Conservation (phyloP, 2,113 vertebrate genomes). For the Beaufortia kweichowensis region DNA sequence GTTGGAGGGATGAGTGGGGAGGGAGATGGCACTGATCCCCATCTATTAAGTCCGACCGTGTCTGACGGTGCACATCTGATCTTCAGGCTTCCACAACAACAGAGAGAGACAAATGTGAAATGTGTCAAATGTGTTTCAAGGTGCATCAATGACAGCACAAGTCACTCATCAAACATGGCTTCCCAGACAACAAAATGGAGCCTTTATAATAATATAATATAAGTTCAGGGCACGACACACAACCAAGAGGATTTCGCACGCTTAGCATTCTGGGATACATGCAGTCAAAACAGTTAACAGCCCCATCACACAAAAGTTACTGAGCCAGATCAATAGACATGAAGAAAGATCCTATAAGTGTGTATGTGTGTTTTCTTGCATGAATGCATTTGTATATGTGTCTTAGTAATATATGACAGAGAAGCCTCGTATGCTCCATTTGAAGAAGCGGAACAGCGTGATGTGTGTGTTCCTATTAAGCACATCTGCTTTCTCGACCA, state of each 20-base stretch:
- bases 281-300: background rate
- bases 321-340: conserved; percentile 27
- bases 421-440: conserved; percentile 43
- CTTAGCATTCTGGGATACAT: conserved; percentile 47
- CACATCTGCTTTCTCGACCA: conserved; percentile 59
- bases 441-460: conserved; percentile 51
- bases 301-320: conserved; percentile 22
- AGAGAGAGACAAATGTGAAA: conserved; percentile 1
- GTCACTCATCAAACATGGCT: background rate
- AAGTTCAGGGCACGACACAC: conserved; percentile 33
- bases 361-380: conserved; percentile 39
- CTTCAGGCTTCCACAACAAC: background rate
- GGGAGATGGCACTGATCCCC: conserved; percentile 57
- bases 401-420: conserved; percentile 36
- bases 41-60: conserved; percentile 41
- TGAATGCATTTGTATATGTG: conserved; percentile 29
- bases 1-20: conserved; percentile 49
- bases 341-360: conserved; percentile 14
- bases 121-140: too few species aligned
- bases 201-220: too few species aligned
- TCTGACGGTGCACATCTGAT: conserved; percentile 39
- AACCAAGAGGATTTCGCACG: conserved; percentile 44
- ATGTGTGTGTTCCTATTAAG: conserved; percentile 45
- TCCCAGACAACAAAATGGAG: background rate
- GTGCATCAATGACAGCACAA: background rate